phyloP scores from a whole-genome alignment of 2,113 vertebrate genomes.

The Scartelaos histophorus region DNA sequence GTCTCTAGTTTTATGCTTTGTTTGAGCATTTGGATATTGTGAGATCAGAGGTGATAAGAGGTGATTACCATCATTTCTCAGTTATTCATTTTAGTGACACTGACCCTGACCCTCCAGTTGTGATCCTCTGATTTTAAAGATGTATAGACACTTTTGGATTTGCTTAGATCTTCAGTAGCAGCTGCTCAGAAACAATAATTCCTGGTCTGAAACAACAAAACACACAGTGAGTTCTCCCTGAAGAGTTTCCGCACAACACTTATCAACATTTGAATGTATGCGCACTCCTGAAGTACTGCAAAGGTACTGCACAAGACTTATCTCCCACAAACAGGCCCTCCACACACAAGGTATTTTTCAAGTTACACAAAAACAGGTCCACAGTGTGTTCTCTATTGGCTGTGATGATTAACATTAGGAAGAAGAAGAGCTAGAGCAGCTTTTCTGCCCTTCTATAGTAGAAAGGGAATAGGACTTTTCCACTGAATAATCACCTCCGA shows the following conservation, averaged over 20 bases:
- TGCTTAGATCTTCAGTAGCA: not conserved
- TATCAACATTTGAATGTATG: not conserved
- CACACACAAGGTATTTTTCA: constrained; percentile 6
- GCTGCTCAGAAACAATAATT: constrained; percentile 17
- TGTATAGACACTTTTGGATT: not conserved
- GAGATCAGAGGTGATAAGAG: no score
- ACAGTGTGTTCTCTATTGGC: not conserved
- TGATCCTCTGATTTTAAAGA: no score
- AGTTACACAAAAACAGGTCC: not conserved
- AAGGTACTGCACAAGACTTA: constrained; percentile 11
- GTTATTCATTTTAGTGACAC: no score
- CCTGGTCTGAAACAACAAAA: not conserved
- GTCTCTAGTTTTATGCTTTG: no score
- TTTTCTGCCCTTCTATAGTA: not conserved
- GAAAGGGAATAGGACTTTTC: not conserved
- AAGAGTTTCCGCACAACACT: not conserved
- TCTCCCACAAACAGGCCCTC: constrained; percentile 28
- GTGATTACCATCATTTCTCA: no score
- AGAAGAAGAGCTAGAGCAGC: not conserved
- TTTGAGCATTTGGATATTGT: no score
- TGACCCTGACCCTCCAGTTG: no score
- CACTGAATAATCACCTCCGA: not conserved
- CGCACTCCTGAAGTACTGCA: not conserved
- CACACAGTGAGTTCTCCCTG: constrained; percentile 27
- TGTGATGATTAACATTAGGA: constrained; percentile 1